Conservation (phyloP, 92 coral and sea anemone genomes). For the Nematostella vectensis region DNA sequence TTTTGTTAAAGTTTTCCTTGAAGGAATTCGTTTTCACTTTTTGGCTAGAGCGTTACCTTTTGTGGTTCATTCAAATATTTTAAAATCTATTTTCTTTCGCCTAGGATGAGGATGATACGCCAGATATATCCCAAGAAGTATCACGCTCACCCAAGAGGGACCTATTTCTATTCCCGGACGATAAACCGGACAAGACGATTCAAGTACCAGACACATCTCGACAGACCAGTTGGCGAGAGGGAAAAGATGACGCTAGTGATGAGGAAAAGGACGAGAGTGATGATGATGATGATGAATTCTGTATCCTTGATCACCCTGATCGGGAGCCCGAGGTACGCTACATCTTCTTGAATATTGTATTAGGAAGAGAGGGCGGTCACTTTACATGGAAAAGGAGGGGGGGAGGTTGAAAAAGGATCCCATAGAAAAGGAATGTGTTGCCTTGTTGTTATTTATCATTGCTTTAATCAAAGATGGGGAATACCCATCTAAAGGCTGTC, state of each 20-base stretch:
- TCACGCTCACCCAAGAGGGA: conserved; percentile 83
- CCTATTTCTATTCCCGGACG: conserved; percentile 86
- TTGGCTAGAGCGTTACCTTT: too few relatives aligned
- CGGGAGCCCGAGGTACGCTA: conserved; percentile 75
- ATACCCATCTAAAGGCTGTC: too few relatives aligned
- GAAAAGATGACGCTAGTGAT: conserved; percentile 13
- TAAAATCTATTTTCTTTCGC: too few relatives aligned
- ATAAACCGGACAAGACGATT: conserved; percentile 33
- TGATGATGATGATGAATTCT: conserved; percentile 79
- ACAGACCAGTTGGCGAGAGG: conserved; percentile 20
- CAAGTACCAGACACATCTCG: conserved; percentile 29
- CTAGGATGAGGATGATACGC: conserved; percentile 28
- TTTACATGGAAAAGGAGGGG: too few relatives aligned
- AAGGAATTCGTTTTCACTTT: too few relatives aligned
- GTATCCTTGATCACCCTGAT: conserved; percentile 92
- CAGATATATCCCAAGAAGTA: conserved; percentile 37
- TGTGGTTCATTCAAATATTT: too few relatives aligned
- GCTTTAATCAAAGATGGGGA: too few relatives aligned
- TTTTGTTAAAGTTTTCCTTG: too few relatives aligned
- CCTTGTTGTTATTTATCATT: too few relatives aligned
- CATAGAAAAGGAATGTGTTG: too few relatives aligned
- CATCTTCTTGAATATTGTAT: not conserved
- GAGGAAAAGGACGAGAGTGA: conserved; percentile 46
- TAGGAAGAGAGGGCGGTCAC: too few relatives aligned
- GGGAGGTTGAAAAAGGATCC: too few relatives aligned